These are phyloP conservation scores for Branchinecta lindahli DNA, from an alignment of 1,140 invertebrate species.

Conservation along the genomic window DNA sequence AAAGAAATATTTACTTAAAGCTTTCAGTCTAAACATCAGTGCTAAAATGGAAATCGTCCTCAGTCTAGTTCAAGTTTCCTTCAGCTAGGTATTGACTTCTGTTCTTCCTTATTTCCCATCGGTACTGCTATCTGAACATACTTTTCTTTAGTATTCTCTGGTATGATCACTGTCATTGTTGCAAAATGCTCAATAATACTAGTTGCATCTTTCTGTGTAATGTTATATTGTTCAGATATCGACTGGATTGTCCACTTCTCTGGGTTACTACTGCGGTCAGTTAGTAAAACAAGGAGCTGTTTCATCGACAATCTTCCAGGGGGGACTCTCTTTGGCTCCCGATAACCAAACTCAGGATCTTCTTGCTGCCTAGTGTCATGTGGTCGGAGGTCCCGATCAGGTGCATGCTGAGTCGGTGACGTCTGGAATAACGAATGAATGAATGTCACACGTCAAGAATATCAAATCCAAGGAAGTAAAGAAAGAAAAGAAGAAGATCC, in stretches of 20 bases:
- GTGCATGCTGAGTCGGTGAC: not conserved
- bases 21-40: too few relatives aligned
- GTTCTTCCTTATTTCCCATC: too few relatives aligned
- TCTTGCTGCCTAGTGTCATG: not conserved
- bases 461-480: too few relatives aligned
- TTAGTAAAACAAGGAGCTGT: not conserved
- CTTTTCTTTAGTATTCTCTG: not conserved
- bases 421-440: not conserved
- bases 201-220: not conserved
- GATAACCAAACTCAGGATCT: not conserved
- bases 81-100: too few relatives aligned
- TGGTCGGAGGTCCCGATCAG: not conserved
- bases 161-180: not conserved
- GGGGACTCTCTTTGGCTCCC: not conserved
- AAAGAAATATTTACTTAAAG: too few relatives aligned
- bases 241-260: not conserved
- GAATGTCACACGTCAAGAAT: too few relatives aligned
- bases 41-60: too few relatives aligned
- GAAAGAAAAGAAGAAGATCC: too few relatives aligned
- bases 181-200: not conserved
- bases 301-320: not conserved
- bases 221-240: not conserved
- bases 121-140: not conserved
- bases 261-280: not conserved
- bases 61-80: too few relatives aligned